A percentile compares a stretch with the other conserved stretches of the same genome.
phyloP scores from a whole-genome alignment of 1,140 invertebrate genomes.

The Idris sp. region DNA sequence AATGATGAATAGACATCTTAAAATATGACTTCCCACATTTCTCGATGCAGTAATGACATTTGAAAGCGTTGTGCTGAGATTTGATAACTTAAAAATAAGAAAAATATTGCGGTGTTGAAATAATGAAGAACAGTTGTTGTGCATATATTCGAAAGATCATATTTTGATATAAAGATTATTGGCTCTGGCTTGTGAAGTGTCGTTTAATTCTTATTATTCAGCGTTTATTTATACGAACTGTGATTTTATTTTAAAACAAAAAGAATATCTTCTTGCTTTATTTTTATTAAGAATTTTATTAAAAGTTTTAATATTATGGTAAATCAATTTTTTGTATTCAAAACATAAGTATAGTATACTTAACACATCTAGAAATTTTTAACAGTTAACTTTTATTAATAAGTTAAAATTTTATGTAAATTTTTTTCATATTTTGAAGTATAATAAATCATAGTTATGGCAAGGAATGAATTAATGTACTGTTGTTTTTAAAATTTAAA shows the following conservation, averaged over 20 bases:
- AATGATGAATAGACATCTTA: constrained; percentile 48
- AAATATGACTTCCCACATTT: constrained; percentile 46
- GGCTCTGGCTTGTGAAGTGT: constrained; percentile 11
- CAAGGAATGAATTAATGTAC: too few relatives aligned
- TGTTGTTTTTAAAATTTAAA: too few relatives aligned
- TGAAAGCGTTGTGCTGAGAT: constrained; percentile 22
- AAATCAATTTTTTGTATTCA: too few relatives aligned
- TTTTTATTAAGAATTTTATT: too few relatives aligned
- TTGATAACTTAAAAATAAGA: constrained; percentile 48
- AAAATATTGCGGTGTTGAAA: constrained; percentile 35
- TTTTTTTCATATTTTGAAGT: too few relatives aligned
- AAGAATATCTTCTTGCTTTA: constrained; percentile 12
- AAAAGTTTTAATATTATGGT: too few relatives aligned
- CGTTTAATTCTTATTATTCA: constrained; percentile 24
- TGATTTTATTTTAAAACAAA: constrained; percentile 19
- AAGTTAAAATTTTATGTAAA: too few relatives aligned
- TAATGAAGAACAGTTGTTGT: constrained; percentile 37
- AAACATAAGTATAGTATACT: too few relatives aligned
- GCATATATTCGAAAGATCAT: constrained; percentile 26
- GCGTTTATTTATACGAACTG: neutral
- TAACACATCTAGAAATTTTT: too few relatives aligned
- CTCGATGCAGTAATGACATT: constrained; percentile 37
- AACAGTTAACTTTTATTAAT: too few relatives aligned
- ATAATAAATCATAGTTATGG: too few relatives aligned
- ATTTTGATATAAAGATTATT: constrained; percentile 37